Percentiles rank a stretch among this genome's conserved stretches.
These are phyloP conservation scores for Apis cerana DNA, from an alignment of 1,140 invertebrate genomes.

Conservation along the genomic window DNA sequence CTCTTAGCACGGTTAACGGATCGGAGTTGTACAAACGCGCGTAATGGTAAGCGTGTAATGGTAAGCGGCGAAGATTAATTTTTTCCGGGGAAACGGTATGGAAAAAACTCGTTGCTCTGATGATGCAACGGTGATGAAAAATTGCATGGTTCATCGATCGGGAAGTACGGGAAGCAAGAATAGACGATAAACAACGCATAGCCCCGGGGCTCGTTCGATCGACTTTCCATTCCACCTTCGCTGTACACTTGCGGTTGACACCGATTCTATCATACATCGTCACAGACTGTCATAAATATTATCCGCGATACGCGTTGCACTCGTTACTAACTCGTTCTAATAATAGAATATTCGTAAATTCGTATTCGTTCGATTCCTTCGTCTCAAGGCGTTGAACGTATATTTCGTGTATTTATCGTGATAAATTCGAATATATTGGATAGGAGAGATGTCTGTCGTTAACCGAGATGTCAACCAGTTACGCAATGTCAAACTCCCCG, in stretches of 20 bases:
- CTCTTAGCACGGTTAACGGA: background rate
- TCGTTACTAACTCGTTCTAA: too few relatives aligned
- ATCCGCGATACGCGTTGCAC: background rate
- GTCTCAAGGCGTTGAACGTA: background rate
- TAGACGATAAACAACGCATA: constrained; percentile 5
- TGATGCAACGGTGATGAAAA: background rate
- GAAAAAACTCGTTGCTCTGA: background rate
- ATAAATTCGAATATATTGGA: constrained; percentile 45
- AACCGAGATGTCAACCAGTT: constrained; percentile 24
- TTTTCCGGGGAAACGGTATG: background rate
- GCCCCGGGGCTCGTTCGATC: background rate
- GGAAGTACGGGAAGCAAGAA: constrained; percentile 4
- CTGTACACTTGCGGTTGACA: background rate
- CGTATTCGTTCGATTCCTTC: background rate
- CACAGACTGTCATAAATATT: background rate
- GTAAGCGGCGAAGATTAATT: background rate
- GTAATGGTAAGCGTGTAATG: too few relatives aligned
- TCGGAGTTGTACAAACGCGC: background rate
- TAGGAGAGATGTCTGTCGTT: constrained; percentile 2
- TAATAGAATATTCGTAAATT: background rate
- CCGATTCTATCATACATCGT: constrained; percentile 15
- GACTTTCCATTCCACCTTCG: constrained; percentile 3
- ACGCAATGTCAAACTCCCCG: constrained; percentile 41
- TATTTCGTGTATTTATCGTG: background rate
- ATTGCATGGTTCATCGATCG: background rate